Evolutionary conservation across 2,888 invertebrate species (phyloP), one percentile per base, ranked within the genome.

Genomic region (Thereva unica): DNA sequence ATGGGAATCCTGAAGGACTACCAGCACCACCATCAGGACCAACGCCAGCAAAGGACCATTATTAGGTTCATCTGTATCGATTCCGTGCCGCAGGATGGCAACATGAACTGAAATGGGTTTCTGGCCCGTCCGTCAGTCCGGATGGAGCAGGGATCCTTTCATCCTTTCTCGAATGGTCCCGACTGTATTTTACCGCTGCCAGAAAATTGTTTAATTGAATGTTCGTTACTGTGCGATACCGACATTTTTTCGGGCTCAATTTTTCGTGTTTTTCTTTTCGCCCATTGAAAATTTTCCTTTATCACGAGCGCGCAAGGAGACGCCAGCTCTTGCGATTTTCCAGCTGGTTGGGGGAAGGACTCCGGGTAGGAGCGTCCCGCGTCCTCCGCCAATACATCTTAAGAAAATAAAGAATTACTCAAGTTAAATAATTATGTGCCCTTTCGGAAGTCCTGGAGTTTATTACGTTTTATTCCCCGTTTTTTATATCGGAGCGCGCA

Each of bases 131-230:
- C n/a, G 6, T 47, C 12, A 5, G 38, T 34, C 37, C 37, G 53
- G 38, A 6, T 53, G 12, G 37, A 12, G 10, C 10, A 7, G 38
- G 37, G 53, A 2, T 53, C 10, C 53, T 9, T 4, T n/a, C 35
- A n/a, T 35, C 53, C 23, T 23, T 23, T 23, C 23, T 23, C 23
- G 23, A 23, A 23, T 23, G 23, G 23, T 53, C 37, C 37, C 53
- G 10, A 38, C 4, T 35, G 44, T 44, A 37, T 56, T 56, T 44
- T 34, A 12, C 56, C 56, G 44, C 44, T 56, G 42, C 37, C 56
- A 56, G 44, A n/a, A 41, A 56, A 56, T 56, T 56, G 44, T 56
- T 56, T 56, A 56, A 56, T 56, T 56, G 56, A 56, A 56, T 56
- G 56, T 44, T 41, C 56, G 56, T 10, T 41, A 44, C 44, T 56